Evolutionary conservation across 2,888 invertebrate genomes (phyloP).

Genomic region (Synergus itoensis): DNA sequence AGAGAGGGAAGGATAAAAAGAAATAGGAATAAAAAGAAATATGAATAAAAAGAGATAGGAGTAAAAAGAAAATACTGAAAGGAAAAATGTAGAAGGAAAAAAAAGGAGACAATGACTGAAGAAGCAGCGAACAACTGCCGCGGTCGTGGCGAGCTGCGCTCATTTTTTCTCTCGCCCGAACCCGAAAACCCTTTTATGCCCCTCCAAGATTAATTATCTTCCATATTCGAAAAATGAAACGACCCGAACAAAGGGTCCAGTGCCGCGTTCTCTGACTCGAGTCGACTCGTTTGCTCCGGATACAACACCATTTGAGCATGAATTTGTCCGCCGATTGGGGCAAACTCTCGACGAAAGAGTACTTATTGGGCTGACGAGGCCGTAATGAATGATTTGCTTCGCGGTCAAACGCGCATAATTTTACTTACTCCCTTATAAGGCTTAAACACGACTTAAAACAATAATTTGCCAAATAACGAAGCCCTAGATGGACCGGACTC

Average conservation of each 20-base stretch:
- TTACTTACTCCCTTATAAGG: conserved; percentile 21
- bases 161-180: conserved; percentile 76
- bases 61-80: conserved; percentile 53
- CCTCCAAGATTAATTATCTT: conserved; percentile 76
- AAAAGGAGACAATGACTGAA: conserved; percentile 54
- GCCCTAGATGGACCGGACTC: conserved; percentile 15
- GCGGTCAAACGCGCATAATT: conserved; percentile 12
- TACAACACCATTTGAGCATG: conserved; percentile 50
- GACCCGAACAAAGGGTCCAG: conserved; percentile 64
- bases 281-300: conserved; percentile 45
- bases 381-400: conserved; percentile 34
- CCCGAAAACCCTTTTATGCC: conserved; percentile 76
- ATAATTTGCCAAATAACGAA: conserved; percentile 18
- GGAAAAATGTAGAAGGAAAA: conserved; percentile 50
- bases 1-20: conserved; percentile 50
- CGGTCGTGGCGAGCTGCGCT: conserved; percentile 65
- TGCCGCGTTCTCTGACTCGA: conserved; percentile 40
- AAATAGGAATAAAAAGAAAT: conserved; percentile 59
- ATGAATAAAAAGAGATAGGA: conserved; percentile 60
- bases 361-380: conserved; percentile 36
- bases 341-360: conserved; percentile 31
- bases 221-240: conserved; percentile 76
- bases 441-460: conserved; percentile 13
- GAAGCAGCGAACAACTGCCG: conserved; percentile 63
- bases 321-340: conserved; percentile 57